Evolutionary conservation across 2,113 vertebrate genomes (phyloP).

Genomic region (Hylia prasina): DNA sequence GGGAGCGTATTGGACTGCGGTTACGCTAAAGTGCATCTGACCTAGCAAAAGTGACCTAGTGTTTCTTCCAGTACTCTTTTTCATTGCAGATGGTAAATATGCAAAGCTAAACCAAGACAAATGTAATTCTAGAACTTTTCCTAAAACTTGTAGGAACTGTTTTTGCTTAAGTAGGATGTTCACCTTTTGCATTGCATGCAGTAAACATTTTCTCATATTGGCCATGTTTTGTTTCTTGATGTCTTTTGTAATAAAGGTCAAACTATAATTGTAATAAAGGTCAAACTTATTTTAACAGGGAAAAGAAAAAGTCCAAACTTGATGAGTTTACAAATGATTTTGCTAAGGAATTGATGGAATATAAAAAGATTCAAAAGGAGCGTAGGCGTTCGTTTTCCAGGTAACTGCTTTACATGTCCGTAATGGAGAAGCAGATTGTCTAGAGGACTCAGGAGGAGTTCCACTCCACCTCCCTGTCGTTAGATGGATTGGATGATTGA

Average conservation of each 20-base stretch:
- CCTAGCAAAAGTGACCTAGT: constrained; percentile 41
- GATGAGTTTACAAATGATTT: constrained; percentile 99
- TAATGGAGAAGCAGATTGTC: constrained; percentile 74
- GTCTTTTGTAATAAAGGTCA: constrained; percentile 58
- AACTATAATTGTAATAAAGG: constrained; percentile 59
- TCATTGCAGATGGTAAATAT: constrained; percentile 59
- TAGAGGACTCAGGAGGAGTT: constrained; percentile 40
- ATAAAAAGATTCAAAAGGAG: constrained; percentile 97
- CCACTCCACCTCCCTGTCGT: neutral
- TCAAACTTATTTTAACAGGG: constrained; percentile 83
- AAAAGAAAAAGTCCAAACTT: constrained; percentile 94
- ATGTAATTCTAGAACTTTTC: constrained; percentile 51
- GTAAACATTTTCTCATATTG: constrained; percentile 54
- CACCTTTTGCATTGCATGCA: constrained; percentile 71
- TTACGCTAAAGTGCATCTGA: constrained; percentile 54
- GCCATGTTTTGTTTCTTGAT: constrained; percentile 61
- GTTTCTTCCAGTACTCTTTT: constrained; percentile 46
- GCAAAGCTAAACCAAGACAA: constrained; percentile 62
- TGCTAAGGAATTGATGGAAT: constrained; percentile 99
- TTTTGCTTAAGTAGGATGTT: constrained; percentile 72
- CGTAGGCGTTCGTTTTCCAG: constrained; percentile 93
- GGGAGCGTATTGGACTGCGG: constrained; percentile 28
- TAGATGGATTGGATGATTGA: constrained; percentile 65
- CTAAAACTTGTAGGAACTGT: constrained; percentile 67
- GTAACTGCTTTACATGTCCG: constrained; percentile 81